These are phyloP conservation scores for Cantharis nigra DNA, from an alignment of 2,888 invertebrate genomes.

Conservation along the genomic window DNA sequence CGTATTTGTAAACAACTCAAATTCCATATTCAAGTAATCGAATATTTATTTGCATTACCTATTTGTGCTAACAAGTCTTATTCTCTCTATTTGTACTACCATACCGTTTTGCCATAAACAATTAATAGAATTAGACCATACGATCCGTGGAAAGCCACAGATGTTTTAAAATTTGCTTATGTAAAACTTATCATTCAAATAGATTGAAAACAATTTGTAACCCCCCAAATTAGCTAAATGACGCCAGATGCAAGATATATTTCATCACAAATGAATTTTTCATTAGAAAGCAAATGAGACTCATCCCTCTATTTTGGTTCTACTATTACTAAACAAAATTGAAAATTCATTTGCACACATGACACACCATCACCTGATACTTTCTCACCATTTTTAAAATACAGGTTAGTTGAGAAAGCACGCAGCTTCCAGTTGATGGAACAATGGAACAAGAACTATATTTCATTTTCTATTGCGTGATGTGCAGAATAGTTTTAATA, in stretches of 20 bases:
- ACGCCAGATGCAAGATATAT: constrained; percentile 28
- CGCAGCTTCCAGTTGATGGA: constrained; percentile 8
- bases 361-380: constrained; percentile 27
- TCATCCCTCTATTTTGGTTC: constrained; percentile 12
- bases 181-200: constrained; percentile 10
- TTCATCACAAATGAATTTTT: constrained; percentile 30
- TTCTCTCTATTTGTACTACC: neutral
- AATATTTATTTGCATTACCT: neutral
- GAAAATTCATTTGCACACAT: constrained; percentile 10
- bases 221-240: constrained; percentile 29
- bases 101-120: neutral
- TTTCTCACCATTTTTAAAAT: constrained; percentile 22
- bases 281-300: constrained; percentile 27
- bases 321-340: constrained; percentile 17
- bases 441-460: neutral
- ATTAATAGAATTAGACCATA: neutral
- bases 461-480: neutral
- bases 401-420: constrained; percentile 20
- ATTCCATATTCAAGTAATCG: neutral
- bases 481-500: neutral
- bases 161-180: neutral
- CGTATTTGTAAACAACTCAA: neutral
- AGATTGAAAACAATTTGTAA: constrained; percentile 31
- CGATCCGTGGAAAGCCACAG: neutral
- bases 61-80: neutral